phyloP scores from a whole-genome alignment of 1,140 invertebrate species.

The Aphelenchoides besseyi region DNA sequence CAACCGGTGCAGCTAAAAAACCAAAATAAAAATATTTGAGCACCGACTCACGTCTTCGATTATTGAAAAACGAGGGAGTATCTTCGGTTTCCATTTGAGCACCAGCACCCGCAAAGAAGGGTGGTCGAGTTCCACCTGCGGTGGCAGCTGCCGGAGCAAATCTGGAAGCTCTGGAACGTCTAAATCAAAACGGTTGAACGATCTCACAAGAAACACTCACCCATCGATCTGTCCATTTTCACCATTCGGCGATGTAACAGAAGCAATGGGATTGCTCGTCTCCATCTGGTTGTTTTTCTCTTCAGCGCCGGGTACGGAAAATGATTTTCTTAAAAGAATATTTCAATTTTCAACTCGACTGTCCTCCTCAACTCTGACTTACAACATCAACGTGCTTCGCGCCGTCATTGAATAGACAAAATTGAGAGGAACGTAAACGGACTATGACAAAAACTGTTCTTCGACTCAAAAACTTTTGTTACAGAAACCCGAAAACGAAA shows the following conservation, averaged over 20 bases:
- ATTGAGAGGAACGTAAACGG: background rate
- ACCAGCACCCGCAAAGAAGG: background rate
- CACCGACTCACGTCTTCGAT: background rate
- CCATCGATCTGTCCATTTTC: background rate
- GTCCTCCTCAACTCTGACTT: background rate
- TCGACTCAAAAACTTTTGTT: too few relatives aligned
- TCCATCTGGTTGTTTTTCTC: background rate
- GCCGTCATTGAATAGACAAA: background rate
- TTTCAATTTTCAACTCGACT: background rate
- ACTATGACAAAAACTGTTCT: background rate
- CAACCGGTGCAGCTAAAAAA: background rate
- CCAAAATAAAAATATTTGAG: background rate
- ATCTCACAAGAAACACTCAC: background rate
- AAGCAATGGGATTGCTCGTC: background rate
- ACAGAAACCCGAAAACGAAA: too few relatives aligned
- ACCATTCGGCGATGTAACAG: background rate
- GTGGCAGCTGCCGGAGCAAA: background rate
- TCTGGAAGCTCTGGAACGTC: background rate
- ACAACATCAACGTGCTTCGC: background rate
- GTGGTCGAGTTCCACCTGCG: background rate
- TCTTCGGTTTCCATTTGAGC: background rate
- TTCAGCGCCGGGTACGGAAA: background rate
- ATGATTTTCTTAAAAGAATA: background rate
- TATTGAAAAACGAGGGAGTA: constrained; percentile 6
- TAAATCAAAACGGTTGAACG: too few relatives aligned